Conservation (phyloP, 2,113 vertebrate species). For the Epinephelus fuscoguttatus region DNA sequence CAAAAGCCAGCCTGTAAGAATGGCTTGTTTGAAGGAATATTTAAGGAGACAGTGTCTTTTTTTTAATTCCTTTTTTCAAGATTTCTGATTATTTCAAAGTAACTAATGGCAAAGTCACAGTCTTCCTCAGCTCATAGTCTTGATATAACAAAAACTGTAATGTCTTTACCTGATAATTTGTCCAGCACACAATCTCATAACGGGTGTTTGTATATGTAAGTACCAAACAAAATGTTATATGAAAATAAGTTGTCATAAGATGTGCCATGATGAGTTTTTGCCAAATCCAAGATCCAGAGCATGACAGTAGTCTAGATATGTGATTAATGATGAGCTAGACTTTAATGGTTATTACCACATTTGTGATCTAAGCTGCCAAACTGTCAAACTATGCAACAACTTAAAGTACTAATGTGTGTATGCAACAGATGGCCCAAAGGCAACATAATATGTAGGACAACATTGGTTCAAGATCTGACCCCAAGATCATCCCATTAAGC, state of each 20-base stretch:
- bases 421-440: not conserved
- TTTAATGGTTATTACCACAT: not conserved
- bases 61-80: not conserved
- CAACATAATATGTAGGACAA: not conserved
- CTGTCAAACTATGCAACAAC: too few relatives aligned
- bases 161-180: not conserved
- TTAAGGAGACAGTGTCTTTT: not conserved
- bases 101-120: not conserved
- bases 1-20: not conserved
- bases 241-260: not conserved
- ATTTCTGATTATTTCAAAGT: not conserved
- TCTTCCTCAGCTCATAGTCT: not conserved
- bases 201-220: not conserved
- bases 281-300: conserved; percentile 3
- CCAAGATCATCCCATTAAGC: not conserved
- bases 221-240: too few relatives aligned
- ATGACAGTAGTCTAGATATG: not conserved
- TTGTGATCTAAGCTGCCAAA: not conserved
- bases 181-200: not conserved
- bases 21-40: not conserved
- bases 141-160: not conserved
- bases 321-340: not conserved
- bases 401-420: not conserved
- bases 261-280: not conserved
- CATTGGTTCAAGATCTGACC: not conserved